Evolutionary conservation across 2,888 invertebrate species (phyloP), one percentile per base, ranked within the genome.

Genomic region (Polietes domitor): DNA sequence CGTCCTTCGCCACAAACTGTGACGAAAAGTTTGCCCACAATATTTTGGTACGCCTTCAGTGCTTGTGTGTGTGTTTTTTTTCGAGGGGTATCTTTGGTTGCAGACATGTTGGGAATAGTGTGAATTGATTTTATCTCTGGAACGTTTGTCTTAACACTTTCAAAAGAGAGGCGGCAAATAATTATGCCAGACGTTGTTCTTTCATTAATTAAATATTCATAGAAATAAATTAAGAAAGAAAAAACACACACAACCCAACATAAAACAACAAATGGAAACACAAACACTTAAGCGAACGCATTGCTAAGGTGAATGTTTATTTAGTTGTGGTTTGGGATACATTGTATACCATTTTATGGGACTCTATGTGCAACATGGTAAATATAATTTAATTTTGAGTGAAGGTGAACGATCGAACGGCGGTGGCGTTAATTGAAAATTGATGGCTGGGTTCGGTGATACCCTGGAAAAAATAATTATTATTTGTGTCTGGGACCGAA

Each of bases 181-280:
- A 47, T 47, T 47, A 47, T 47, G 47, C 47, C 47, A 47, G 47
- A 47, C 47, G n/a, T n/a, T 15, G 47, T 12, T 47, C 47, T 47
- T 47, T 47, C 47, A n/a, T 47, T 47, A 47, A 47, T 47, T 47
- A 47, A 47, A 47, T 47, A 47, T 47, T 47, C 47, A 47, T 47
- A n/a, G 47, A n/a, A 47, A 47, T n/a, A n/a, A 47, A 47, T 47
- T 47, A 37, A 37, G 12, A 37, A 5, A 7, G 7, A 32, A 32
- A 7, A 7, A 32, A 32, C 10, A 0, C 47, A 1, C 32, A 32
- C n/a, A n/a, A n/a, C 10, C 37, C 37, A 12, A n/a, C 47, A n/a
- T 47, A 47, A 47, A 47, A 15, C 47, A 47, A 2, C 15, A 15
- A 47, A 47, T 47, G 15, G 2, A 47, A 47, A 5, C n/a, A n/a